Evolutionary conservation across 2,113 vertebrate genomes (phyloP).

Genomic region (Amia ocellicauda): DNA sequence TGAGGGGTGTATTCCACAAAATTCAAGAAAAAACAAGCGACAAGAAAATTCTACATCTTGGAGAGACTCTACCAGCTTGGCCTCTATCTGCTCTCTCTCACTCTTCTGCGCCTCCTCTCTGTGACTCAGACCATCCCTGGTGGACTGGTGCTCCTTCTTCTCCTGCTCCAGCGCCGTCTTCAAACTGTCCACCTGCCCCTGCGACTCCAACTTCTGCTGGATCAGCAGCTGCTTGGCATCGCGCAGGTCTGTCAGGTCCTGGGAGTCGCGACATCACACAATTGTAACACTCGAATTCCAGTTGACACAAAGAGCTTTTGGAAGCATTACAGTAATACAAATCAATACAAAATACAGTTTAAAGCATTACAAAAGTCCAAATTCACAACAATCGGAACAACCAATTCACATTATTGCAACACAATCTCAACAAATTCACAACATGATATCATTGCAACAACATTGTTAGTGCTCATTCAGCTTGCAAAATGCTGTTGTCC

Average conservation of each 20-base stretch:
- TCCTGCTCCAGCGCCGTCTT: conserved; percentile 74
- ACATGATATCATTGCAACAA: too few species aligned
- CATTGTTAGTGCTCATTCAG: too few species aligned
- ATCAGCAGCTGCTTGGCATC: conserved; percentile 91
- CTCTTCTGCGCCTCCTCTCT: conserved; percentile 75
- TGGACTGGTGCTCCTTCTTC: conserved; percentile 70
- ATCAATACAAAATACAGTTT: background rate
- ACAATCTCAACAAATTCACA: too few species aligned
- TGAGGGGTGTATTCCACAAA: too few species aligned
- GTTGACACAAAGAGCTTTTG: too few species aligned
- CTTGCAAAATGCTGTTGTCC: too few species aligned
- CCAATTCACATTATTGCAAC: too few species aligned
- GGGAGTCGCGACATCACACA: conserved; percentile 19
- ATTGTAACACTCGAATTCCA: too few species aligned
- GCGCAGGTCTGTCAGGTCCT: conserved; percentile 81
- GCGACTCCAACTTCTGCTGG: conserved; percentile 92
- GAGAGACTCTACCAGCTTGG: conserved; percentile 61
- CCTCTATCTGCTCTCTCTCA: conserved; percentile 67
- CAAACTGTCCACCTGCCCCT: conserved; percentile 70
- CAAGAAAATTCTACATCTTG: conserved; percentile 14
- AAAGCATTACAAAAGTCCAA: background rate
- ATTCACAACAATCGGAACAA: background rate
- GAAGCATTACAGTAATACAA: background rate
- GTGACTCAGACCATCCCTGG: conserved; percentile 69
- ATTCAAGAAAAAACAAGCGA: conserved; percentile 15